Percentiles rank a stretch among this genome's conserved stretches.
phyloP scores from a whole-genome alignment of 2,797 vertebrate genomes.

The Pteropus rufus region DNA sequence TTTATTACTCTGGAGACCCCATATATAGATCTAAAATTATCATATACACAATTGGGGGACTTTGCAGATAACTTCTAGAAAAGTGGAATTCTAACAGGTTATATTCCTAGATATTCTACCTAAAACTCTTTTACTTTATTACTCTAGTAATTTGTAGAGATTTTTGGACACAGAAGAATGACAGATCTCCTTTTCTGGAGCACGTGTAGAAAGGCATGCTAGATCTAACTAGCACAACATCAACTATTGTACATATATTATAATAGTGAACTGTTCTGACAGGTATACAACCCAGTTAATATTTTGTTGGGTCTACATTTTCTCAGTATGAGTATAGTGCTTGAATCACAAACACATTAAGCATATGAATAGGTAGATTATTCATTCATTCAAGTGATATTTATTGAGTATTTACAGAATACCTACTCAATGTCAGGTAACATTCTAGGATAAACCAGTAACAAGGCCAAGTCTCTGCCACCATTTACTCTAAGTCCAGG shows the following conservation, averaged over 20 bases:
- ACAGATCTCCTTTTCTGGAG: not conserved
- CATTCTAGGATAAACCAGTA: not conserved
- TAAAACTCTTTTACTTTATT: not conserved
- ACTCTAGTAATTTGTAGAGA: not conserved
- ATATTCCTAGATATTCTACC: not conserved
- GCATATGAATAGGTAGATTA: not conserved
- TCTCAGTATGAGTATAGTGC: not conserved
- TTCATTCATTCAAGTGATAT: not conserved
- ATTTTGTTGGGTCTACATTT: not conserved
- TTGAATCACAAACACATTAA: not conserved
- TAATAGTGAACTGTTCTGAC: not conserved
- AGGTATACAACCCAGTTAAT: not conserved
- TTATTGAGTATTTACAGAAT: not conserved
- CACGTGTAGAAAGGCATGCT: not conserved
- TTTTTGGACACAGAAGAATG: not conserved
- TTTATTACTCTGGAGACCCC: not conserved
- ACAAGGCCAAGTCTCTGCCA: not conserved
- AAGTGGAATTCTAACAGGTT: not conserved
- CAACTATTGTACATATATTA: not conserved
- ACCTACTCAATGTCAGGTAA: not conserved
- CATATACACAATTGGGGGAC: not conserved
- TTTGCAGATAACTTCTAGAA: not conserved
- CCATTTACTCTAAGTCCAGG: not conserved
- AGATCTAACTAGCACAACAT: not conserved
- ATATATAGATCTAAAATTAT: not conserved